phyloP scores from a whole-genome alignment of 2,113 vertebrate species.

The Dasyornis broadbenti region DNA sequence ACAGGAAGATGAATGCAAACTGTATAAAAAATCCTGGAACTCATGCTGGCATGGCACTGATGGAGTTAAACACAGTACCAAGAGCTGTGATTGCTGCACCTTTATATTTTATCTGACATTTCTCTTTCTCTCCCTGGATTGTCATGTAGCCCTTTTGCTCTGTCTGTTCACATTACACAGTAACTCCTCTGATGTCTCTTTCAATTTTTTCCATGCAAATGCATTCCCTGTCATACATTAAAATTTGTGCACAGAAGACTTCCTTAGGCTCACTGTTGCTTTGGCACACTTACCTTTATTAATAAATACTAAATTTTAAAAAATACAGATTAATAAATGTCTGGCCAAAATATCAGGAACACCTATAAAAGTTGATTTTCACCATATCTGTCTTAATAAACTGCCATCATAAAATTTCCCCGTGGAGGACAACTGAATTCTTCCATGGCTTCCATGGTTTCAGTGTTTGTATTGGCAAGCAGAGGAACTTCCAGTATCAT shows the following conservation, averaged over 20 bases:
- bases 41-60: neutral
- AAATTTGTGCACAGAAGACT: neutral
- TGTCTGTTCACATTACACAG: constrained; percentile 60
- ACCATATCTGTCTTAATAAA: neutral
- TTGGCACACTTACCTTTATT: neutral
- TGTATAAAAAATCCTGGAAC: neutral
- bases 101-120: constrained; percentile 42
- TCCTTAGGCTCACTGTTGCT: neutral
- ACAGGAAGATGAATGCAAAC: neutral
- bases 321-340: neutral
- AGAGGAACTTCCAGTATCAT: neutral
- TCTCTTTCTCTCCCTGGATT: constrained; percentile 30
- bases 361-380: neutral
- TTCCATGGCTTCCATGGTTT: neutral
- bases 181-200: constrained; percentile 40
- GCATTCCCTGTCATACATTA: constrained; percentile 13
- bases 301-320: neutral
- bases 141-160: constrained; percentile 57
- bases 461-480: neutral
- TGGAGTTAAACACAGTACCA: constrained; percentile 7
- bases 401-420: neutral
- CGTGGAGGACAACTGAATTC: neutral
- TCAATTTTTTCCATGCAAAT: constrained; percentile 38
- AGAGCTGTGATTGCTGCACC: neutral
- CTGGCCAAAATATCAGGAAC: neutral